Evolutionary conservation across 2,113 vertebrate species (phyloP).

Genomic region (Todiramphus chloris): DNA sequence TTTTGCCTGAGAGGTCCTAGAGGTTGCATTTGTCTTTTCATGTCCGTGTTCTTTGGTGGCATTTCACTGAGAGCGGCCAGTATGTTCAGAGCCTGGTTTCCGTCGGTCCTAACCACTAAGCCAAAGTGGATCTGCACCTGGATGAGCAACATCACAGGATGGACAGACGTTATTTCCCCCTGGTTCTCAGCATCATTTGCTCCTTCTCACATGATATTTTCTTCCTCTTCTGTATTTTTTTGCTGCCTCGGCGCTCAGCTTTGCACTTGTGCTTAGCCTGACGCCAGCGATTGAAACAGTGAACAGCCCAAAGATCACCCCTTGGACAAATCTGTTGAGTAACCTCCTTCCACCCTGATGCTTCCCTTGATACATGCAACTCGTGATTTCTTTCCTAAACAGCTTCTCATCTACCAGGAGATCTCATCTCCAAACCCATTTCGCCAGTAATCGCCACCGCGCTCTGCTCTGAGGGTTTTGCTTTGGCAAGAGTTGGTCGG

Average conservation of each 20-base stretch:
- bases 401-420: background rate
- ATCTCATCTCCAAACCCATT: background rate
- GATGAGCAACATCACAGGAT: background rate
- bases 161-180: background rate
- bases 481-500: background rate
- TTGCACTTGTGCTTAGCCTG: background rate
- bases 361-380: background rate
- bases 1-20: background rate
- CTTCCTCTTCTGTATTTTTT: background rate
- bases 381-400: background rate
- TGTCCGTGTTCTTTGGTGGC: background rate
- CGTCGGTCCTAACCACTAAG: accelerated
- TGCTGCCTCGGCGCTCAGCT: background rate
- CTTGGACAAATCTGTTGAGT: background rate
- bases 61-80: background rate
- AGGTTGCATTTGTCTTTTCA: background rate
- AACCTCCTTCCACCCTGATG: background rate
- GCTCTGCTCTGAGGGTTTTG: background rate
- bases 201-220: background rate
- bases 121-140: background rate
- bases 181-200: background rate
- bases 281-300: background rate
- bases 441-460: background rate
- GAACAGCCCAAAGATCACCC: background rate
- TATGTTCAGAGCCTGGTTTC: background rate